Conservation (phyloP, 2,113 vertebrate genomes). For the Poeciliopsis retropinna region DNA sequence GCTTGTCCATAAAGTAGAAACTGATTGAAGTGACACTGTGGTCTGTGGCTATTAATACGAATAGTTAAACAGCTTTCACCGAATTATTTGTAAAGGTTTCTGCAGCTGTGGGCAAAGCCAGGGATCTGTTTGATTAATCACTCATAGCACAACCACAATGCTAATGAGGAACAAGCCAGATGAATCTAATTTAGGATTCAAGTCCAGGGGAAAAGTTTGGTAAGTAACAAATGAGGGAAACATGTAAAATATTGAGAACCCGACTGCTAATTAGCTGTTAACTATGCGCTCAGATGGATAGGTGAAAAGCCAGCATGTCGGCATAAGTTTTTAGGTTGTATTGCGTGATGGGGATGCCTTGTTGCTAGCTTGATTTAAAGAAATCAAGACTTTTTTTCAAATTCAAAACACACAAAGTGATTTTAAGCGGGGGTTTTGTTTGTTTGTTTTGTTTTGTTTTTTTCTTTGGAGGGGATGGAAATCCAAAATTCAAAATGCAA, state of each 20-base stretch:
- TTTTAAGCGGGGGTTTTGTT: background rate
- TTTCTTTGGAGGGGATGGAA: background rate
- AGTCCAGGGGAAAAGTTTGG: slow-evolving; percentile 21
- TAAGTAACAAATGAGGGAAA: slow-evolving; percentile 11
- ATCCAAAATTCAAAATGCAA: background rate
- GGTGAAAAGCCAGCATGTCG: background rate
- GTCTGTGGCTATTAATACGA: slow-evolving; percentile 36
- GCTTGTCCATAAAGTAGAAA: slow-evolving; percentile 40
- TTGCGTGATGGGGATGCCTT: background rate
- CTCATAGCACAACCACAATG: slow-evolving; percentile 8
- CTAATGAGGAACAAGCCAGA: slow-evolving; percentile 44
- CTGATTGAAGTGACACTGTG: slow-evolving; percentile 34
- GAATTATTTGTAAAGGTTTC: slow-evolving; percentile 33
- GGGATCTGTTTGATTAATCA: slow-evolving; percentile 35
- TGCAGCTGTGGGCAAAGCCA: slow-evolving; percentile 19
- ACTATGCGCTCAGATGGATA: slow-evolving; percentile 19
- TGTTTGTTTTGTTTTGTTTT: background rate
- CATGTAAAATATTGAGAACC: slow-evolving; percentile 21
- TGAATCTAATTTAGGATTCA: slow-evolving; percentile 27
- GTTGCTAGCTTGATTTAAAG: background rate
- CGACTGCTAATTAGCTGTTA: slow-evolving; percentile 39
- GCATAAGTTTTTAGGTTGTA: background rate
- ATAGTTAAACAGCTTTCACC: slow-evolving; percentile 32
- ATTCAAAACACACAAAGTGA: background rate
- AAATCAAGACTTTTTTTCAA: background rate